Base-by-base conservation (phyloP, 2,113 vertebrate genomes). In the Eurystomus gularis region DNA sequence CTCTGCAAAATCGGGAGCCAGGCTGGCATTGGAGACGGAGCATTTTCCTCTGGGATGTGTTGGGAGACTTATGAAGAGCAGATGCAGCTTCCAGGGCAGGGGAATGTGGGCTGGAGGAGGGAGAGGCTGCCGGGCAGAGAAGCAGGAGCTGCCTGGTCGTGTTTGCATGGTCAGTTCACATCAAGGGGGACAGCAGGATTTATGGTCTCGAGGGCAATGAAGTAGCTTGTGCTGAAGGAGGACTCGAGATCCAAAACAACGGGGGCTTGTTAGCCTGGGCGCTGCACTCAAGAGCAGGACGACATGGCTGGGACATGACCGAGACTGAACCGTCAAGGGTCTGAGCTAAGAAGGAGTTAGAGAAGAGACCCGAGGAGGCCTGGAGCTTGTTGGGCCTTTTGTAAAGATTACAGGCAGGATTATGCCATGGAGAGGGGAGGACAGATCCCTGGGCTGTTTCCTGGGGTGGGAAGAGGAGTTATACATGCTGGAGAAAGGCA, bases 71-170 rank as follows among this genome's bases (percentile, higher is more conserved):
- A 7, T 64, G 40, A 1, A 25, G 40, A 69, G 84, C 60, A 33
- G 39, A 17, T 88, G 24, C 49, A 31, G 37, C 26, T 71, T n/a
- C 26, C 77, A 73, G 83, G 4, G 42, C 51, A 33, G 54, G 72
- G 44, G 4, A 65, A 13, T 3, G 54, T 17, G 55, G 64, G 25
- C 55, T 71, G 51, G n/a, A 57, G 83, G 19, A 39, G 49, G 54
- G 44, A 92, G 52, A 82, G 64, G 42, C 66, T 40, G n/a, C 69
- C 82, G 66, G 89, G 86, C 75, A 66, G 54, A 55, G 86, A 37
- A 57, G 79, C 61, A 71, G 75, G 55, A 75, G 87, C 72, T 86
- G 86, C 76, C 72, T n/a, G 73, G 25, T 40, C 29, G 0, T 7
- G 70, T 85, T 75, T 76, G 81, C 23, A 2, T 28, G 75, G 90